These are phyloP conservation scores for Lasius platythorax DNA, from an alignment of 2,888 invertebrate species.

Conservation along the genomic window DNA sequence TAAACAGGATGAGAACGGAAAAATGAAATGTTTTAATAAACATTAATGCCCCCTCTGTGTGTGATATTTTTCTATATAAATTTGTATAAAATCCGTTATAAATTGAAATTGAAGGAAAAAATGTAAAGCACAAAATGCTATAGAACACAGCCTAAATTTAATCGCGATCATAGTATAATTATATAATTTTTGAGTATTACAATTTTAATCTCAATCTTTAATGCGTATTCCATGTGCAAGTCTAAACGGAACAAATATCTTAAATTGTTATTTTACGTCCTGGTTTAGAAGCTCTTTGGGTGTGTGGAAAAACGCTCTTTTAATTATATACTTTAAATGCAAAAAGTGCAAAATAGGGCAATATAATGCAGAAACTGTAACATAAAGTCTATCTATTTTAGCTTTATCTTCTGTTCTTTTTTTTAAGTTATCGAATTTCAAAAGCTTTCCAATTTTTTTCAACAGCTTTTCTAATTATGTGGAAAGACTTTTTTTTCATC, in stretches of 20 bases:
- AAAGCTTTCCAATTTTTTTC: neutral
- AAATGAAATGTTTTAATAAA: no score
- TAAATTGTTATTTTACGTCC: neutral
- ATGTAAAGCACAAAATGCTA: neutral
- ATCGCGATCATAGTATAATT: neutral
- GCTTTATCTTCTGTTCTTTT: neutral
- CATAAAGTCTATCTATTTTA: neutral
- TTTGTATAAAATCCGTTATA: neutral
- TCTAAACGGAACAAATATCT: slow-evolving; percentile 5
- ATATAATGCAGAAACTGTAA: neutral
- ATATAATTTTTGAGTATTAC: neutral
- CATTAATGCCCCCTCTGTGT: no score
- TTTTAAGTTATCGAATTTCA: neutral
- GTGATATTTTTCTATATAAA: neutral
- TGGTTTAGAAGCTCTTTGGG: neutral
- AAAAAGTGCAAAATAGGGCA: neutral
- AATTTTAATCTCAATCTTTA: slow-evolving; percentile 29
- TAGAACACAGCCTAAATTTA: neutral
- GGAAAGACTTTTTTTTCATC: slow-evolving; percentile 10
- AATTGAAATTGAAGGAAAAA: neutral
- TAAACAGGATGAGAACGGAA: no score
- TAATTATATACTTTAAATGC: neutral
- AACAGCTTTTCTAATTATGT: neutral
- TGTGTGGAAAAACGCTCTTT: neutral
- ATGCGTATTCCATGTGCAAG: slow-evolving; percentile 7